phyloP scores from a whole-genome alignment of 1,140 invertebrate species.

The Pristionchus pacificus region DNA sequence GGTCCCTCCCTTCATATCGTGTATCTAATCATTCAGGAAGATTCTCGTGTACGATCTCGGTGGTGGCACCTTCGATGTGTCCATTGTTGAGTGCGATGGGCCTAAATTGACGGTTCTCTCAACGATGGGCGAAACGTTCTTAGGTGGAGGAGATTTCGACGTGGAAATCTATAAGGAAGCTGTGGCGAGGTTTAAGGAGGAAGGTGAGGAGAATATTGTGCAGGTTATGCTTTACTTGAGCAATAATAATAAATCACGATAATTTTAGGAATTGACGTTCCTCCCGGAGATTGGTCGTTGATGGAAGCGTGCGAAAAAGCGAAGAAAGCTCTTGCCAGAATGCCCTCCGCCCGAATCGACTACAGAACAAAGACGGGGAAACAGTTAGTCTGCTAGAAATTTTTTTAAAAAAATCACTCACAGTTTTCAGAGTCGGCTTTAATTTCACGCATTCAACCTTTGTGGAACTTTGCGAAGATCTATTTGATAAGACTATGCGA shows the following conservation, averaged over 20 bases:
- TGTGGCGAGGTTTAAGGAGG: constrained; percentile 64
- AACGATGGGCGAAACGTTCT: not conserved
- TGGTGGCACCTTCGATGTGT: constrained; percentile 95
- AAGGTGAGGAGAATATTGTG: too few relatives aligned
- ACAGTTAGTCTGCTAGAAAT: too few relatives aligned
- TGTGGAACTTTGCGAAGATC: not conserved
- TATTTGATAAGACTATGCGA: not conserved
- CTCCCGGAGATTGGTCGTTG: not conserved
- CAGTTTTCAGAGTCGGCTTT: not conserved
- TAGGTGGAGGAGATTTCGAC: constrained; percentile 60
- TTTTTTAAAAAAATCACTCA: too few relatives aligned
- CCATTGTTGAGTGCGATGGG: constrained; percentile 66
- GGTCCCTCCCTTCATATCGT: too few relatives aligned
- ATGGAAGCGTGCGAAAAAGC: not conserved
- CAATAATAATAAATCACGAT: too few relatives aligned
- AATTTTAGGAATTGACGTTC: too few relatives aligned
- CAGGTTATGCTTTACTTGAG: too few relatives aligned
- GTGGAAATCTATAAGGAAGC: constrained; percentile 82
- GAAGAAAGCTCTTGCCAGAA: not conserved
- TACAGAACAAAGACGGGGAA: too few relatives aligned
- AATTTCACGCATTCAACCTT: not conserved
- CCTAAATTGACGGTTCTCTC: not conserved
- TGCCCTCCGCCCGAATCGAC: not conserved
- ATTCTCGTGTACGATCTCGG: constrained; percentile 65
- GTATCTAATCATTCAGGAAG: not conserved